Evolutionary conservation across 2,797 vertebrate species (phyloP).

Genomic region (Ceryle rudis): DNA sequence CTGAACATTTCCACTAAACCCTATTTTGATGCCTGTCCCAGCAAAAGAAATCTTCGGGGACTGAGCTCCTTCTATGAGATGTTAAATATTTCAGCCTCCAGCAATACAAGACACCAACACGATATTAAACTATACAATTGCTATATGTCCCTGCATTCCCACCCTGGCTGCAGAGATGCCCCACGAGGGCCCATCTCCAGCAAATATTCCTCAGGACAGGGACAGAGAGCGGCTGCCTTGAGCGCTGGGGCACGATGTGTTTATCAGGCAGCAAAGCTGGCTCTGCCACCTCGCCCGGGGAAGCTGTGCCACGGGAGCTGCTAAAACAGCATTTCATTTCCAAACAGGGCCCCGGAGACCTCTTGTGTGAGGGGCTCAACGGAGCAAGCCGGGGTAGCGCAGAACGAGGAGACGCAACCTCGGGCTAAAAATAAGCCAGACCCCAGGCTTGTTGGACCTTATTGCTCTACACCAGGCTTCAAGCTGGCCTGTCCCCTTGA

Average conservation of each 20-base stretch:
- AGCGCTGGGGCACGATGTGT: not conserved
- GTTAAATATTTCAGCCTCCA: conserved; percentile 16
- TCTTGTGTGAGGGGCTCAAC: conserved; percentile 6
- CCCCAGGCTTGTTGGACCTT: not conserved
- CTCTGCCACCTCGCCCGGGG: not conserved
- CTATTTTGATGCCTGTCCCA: not conserved
- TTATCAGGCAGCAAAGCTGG: not conserved
- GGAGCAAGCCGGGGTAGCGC: not conserved
- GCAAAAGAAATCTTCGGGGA: not conserved
- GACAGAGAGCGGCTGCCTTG: not conserved
- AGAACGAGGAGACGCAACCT: not conserved
- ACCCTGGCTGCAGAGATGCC: not conserved
- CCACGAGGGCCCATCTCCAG: not conserved
- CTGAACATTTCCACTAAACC: conserved; percentile 51
- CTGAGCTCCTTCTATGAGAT: not conserved
- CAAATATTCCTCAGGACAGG: not conserved
- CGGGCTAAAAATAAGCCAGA: conserved; percentile 32
- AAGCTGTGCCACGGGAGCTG: conserved; percentile 32
- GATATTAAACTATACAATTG: not conserved
- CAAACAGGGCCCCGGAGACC: conserved; percentile 50
- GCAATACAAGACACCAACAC: not conserved
- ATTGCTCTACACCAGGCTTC: not conserved
- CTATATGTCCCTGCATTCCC: not conserved
- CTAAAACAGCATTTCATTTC: conserved; percentile 69
- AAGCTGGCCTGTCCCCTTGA: not conserved